These are phyloP conservation scores for Dufourea novaeangliae DNA, from an alignment of 1,140 invertebrate species.

Conservation along the genomic window DNA sequence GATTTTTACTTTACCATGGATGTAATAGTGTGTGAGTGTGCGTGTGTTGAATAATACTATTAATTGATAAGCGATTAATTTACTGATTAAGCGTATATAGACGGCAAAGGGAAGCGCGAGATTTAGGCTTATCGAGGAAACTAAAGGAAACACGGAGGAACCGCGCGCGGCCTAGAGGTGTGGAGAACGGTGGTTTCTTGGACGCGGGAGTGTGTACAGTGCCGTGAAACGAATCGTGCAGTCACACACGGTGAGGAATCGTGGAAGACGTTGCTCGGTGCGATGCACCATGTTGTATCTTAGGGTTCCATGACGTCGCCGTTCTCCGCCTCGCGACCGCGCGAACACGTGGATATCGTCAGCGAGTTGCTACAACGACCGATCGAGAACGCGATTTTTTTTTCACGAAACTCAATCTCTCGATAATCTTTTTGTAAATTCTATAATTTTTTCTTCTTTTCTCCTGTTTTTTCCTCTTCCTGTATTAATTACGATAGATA, in stretches of 20 bases:
- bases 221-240: too few species aligned
- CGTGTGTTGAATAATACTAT: constrained; percentile 79
- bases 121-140: constrained; percentile 56
- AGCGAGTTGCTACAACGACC: constrained; percentile 36
- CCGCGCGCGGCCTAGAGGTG: too few species aligned
- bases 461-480: not conserved
- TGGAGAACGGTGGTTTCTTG: too few species aligned
- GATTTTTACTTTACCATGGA: constrained; percentile 79
- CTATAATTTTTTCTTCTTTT: constrained; percentile 32
- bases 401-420: constrained; percentile 17
- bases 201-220: too few species aligned
- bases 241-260: too few species aligned
- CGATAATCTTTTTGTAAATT: constrained; percentile 28
- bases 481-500: not conserved
- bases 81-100: constrained; percentile 68
- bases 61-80: constrained; percentile 78
- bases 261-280: too few species aligned
- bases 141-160: constrained; percentile 31
- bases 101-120: constrained; percentile 56
- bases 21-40: constrained; percentile 80
- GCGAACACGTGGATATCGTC: constrained; percentile 4
- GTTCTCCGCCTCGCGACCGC: constrained; percentile 26
- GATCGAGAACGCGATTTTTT: constrained; percentile 18
- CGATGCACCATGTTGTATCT: too few species aligned
- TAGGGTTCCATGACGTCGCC: not conserved